Evolutionary conservation across 2,797 vertebrate genomes (phyloP), one percentile per base, ranked within the genome.

Genomic region (Tapera naevia): DNA sequence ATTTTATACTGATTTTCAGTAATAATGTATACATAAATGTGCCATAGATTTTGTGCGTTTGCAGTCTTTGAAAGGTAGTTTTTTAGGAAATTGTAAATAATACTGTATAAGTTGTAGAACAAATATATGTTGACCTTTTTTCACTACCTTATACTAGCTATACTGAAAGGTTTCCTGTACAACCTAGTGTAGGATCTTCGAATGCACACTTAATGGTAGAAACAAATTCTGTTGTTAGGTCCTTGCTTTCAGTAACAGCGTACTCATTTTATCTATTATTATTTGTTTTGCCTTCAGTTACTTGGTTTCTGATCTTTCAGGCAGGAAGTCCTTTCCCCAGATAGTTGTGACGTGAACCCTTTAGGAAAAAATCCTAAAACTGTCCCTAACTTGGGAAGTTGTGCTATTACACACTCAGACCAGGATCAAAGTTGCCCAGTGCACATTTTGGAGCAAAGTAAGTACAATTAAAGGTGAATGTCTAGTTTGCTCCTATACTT

Each of bases 71-170:
- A 95, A 95, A 97, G 70, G 92, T 96, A 97, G 89, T 96, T 97
- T 97, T 97, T 90, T 97, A 97, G 96, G 92, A 86, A 92, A 43
- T 80, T 98, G 97, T 98, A 98, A 97, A 98, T 98, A 97, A 96
- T 96, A 95, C 90, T 86, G 85, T 91, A 91, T 76, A 69, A 97
- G 92, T 95, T 97, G 86, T 94, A 92, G 89, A 91, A 85, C 71
- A 95, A 83, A 81, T 95, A 61, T 10, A 73, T 11, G 45, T 95
- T 93, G 58, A 89, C 51, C 13, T 91, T 78, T 78, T 84, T 87
- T 71, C 56, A 28, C 70, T 89, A 86, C 70, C 64, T 92, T 95
- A 50, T 25, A 25, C 70, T 92, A 75, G 30, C 93, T 93, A 80
- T 83, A 32, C 37, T 7, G 39, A 86, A 71, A 94, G 93, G 79